phyloP scores from a whole-genome alignment of 2,113 vertebrate genomes.

The Mormyrus iriodes region DNA sequence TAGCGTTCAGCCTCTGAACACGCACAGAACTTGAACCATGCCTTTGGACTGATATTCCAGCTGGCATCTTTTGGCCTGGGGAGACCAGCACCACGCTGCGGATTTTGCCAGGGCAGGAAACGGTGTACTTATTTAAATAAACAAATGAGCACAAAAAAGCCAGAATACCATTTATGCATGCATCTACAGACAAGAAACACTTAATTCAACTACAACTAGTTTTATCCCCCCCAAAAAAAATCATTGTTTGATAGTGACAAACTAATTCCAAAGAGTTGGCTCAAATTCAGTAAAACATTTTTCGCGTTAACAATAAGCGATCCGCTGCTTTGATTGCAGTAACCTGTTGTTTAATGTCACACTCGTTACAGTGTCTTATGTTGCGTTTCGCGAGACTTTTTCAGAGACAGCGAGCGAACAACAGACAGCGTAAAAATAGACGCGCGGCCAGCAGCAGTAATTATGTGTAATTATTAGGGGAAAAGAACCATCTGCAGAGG shows the following conservation, averaged over 20 bases:
- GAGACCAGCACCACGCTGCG: neutral
- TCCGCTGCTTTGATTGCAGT: neutral
- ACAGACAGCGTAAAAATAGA: conserved; percentile 1
- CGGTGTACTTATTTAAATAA: neutral
- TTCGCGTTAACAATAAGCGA: neutral
- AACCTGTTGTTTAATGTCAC: conserved; percentile 28
- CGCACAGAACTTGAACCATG: neutral
- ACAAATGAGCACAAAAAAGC: neutral
- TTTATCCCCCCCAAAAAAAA: neutral
- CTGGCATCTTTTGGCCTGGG: neutral
- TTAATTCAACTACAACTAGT: neutral
- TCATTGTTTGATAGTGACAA: neutral
- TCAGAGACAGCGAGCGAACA: neutral
- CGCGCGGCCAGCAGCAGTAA: neutral
- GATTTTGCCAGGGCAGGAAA: neutral
- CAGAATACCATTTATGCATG: neutral
- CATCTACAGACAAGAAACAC: neutral
- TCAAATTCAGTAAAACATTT: neutral
- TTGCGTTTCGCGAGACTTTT: neutral
- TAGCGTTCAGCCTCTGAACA: neutral
- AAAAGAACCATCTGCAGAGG: neutral
- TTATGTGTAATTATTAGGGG: conserved; percentile 11
- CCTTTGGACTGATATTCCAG: neutral
- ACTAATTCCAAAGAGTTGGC: neutral
- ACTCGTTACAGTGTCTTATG: neutral